Evolutionary conservation across 2,113 vertebrate species (phyloP), one percentile per base, ranked within the genome.

Genomic region (Clupea harengus): DNA sequence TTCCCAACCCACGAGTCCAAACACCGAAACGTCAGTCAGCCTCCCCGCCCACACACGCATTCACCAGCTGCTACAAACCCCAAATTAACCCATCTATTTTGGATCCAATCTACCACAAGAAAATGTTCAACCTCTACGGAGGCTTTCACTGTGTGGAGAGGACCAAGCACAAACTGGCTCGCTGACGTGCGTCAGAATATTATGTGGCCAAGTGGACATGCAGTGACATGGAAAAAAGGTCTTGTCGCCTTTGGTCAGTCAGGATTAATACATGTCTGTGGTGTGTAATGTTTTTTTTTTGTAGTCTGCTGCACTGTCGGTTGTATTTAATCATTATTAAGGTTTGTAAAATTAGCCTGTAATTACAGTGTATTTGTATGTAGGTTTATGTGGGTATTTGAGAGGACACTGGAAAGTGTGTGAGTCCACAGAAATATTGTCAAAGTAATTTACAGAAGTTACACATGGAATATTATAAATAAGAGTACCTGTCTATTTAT

Each of bases 1-100:
- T n/a, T n/a, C n/a, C n/a, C n/a, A n/a, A n/a, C n/a, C 25, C 11
- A 3, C 64, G 8, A 49, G 47, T 49, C 52, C 28, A 46, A 83
- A 32, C 32, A 32, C 80, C 54, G 82, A 54, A 86, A 86, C 54
- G 25, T 83, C 80, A 52, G 72, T 39, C 64, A 72, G 64, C 44
- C 28, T 83, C 39, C 82, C 54, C 81, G 32, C 84, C 87, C 72
- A 81, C 75, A 81, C 39, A 50, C 45, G 75, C 50, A 22, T 45
- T 75, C 83, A 50, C 46, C 54, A 45, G 60, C 81, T 46, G 46
- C 81, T 67, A 82, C 49, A 67, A 87, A 84, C 78, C 86, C 86
- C 83, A 87, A 87, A 87, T 87, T 87, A 88, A 39, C 57, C 17
- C 7, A 57, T 80, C 84, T 88, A 88, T 88, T 88, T 87, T 85